Percentiles rank a stretch among this genome's conserved stretches.
Conservation (phyloP, 1,140 invertebrate genomes). For the Calosoma granatense region DNA sequence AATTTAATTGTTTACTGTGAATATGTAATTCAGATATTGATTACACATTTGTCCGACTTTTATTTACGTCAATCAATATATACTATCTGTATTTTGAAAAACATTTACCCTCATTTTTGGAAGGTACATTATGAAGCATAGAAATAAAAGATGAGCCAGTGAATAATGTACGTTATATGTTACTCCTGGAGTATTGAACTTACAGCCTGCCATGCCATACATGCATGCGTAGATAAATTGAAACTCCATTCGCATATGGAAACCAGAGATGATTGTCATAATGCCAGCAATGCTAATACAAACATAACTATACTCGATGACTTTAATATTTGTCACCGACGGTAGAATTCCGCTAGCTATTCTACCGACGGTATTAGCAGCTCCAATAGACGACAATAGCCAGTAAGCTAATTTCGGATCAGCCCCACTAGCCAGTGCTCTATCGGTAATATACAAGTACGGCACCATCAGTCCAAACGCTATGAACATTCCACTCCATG, state of each 20-base stretch:
- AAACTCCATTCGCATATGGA: slow-evolving; percentile 31
- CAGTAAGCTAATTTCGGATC: slow-evolving; percentile 43
- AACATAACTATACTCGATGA: slow-evolving; percentile 72
- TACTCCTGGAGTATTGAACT: too few species aligned
- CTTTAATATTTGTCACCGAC: slow-evolving; percentile 64
- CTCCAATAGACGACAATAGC: slow-evolving; percentile 78
- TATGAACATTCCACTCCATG: slow-evolving; percentile 77
- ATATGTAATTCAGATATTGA: too few species aligned
- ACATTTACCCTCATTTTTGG: too few species aligned
- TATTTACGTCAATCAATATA: too few species aligned
- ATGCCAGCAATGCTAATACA: slow-evolving; percentile 71
- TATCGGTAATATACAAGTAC: slow-evolving; percentile 69
- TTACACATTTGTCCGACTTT: too few species aligned
- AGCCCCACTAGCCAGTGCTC: slow-evolving; percentile 35
- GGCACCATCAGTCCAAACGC: slow-evolving; percentile 91
- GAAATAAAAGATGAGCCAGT: too few species aligned
- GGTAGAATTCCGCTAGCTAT: slow-evolving; percentile 68
- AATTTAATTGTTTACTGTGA: slow-evolving; percentile 46
- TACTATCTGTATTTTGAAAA: too few species aligned
- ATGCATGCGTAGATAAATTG: slow-evolving; percentile 41
- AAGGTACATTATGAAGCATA: too few species aligned
- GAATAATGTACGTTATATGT: too few species aligned
- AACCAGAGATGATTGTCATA: slow-evolving; percentile 56
- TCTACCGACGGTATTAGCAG: slow-evolving; percentile 81
- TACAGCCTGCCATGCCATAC: slow-evolving; percentile 43